These are phyloP conservation scores for Rhabdophis nuchalis DNA, from an alignment of 2,797 vertebrate genomes.

Conservation along the genomic window DNA sequence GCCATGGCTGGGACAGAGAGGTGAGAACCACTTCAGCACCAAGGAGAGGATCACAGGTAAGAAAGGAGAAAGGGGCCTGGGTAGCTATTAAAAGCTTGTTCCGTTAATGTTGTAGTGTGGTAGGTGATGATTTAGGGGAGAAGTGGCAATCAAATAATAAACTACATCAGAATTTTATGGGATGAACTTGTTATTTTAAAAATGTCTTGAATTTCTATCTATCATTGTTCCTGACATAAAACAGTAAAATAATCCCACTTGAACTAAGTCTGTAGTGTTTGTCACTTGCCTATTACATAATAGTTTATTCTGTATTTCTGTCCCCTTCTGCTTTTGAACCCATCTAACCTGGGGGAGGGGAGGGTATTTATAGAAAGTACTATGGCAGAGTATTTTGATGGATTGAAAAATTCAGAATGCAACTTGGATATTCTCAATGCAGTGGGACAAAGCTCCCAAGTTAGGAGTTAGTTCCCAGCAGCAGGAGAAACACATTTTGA, in stretches of 20 bases:
- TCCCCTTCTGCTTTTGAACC: not conserved
- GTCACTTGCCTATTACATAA: not conserved
- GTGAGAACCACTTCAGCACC: constrained; percentile 8
- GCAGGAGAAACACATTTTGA: not conserved
- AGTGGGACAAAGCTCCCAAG: not conserved
- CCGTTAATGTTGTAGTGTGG: not conserved
- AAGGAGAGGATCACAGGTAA: constrained; percentile 18
- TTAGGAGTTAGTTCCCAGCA: not conserved
- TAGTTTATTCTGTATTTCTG: not conserved
- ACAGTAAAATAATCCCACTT: not conserved
- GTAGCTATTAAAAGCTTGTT: not conserved
- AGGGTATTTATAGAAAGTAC: not conserved
- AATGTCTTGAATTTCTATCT: not conserved
- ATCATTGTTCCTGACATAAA: not conserved
- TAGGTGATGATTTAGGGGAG: not conserved
- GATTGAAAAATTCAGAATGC: not conserved
- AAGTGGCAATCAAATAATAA: not conserved
- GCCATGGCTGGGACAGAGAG: not conserved
- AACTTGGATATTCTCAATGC: no score
- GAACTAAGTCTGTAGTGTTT: not conserved
- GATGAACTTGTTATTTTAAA: not conserved
- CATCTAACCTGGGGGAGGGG: not conserved
- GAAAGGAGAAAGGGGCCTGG: not conserved
- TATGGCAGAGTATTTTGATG: not conserved
- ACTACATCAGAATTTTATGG: not conserved